Base-by-base conservation (phyloP, 2,888 invertebrate species). In the Hedya salicella region DNA sequence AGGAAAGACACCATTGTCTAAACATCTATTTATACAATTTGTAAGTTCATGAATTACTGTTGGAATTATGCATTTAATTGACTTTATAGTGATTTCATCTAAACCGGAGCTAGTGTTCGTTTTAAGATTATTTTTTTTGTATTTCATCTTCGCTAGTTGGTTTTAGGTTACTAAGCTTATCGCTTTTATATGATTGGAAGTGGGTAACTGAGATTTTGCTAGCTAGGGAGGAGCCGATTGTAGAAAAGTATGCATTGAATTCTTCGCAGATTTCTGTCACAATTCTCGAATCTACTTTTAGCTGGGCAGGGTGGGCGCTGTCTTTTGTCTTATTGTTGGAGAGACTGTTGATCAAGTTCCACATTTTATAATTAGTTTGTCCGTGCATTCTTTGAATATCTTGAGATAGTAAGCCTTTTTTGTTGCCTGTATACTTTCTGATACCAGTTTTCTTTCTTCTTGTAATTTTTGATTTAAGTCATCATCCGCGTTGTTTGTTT, bases 51-150 rank as follows among this genome's bases (percentile, higher is more conserved):
- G n/a, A n/a, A n/a, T n/a, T n/a, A n/a, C n/a, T n/a, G n/a, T n/a
- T n/a, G n/a, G n/a, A n/a, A n/a, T n/a, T n/a, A n/a, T n/a, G n/a
- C n/a, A n/a, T n/a, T n/a, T n/a, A n/a, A n/a, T n/a, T n/a, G n/a
- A n/a, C n/a, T n/a, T n/a, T n/a, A n/a, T n/a, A 63, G 69, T 40
- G 67, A 42, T 52, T 62, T 36, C 69, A 48, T 70, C 70, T 11
- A 54, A 14, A 0, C 49, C 49, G 8, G 49, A 14, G 14, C 49
- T 49, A 8, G 14, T 30, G 21, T 49, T 49, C 13, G 68, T 66
- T 66, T 69, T 69, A 14, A 70, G 44, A 4, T 30, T 63, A 53
- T 8, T 63, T 62, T 17, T 59, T 60, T 9, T 42, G 30, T 19
- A 62, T 14, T 49, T 49, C 49, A n/a, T 49, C 49, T 2, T 25